These are phyloP conservation scores for Dinoponera quadriceps DNA, from an alignment of 1,140 invertebrate species.

Conservation along the genomic window DNA sequence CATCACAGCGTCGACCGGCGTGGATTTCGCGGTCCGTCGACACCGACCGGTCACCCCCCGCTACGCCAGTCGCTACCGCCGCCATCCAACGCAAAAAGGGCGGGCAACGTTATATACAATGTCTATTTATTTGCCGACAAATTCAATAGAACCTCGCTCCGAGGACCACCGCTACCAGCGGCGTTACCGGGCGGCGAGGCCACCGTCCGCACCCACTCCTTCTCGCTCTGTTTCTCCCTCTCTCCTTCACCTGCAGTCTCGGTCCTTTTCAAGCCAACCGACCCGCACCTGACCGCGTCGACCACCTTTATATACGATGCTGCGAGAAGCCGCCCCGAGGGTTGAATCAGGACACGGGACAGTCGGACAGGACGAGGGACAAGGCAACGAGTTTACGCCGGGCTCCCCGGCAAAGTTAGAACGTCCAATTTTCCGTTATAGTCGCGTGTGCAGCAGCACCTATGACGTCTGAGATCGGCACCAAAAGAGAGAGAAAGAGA, in stretches of 20 bases:
- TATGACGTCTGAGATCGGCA: not conserved
- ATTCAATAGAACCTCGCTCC: slow-evolving; percentile 52
- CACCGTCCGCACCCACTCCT: not conserved
- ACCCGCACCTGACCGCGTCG: not conserved
- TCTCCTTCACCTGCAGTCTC: not conserved
- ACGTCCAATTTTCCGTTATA: slow-evolving; percentile 37
- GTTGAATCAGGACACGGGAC: not conserved
- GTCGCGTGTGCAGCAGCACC: not conserved
- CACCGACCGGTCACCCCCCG: slow-evolving; percentile 18
- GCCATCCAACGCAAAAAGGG: slow-evolving; percentile 66
- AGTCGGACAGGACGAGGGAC: not conserved
- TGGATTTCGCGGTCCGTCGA: slow-evolving; percentile 57
- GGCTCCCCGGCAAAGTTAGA: not conserved
- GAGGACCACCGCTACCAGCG: slow-evolving; percentile 2
- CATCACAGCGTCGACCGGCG: slow-evolving; percentile 46
- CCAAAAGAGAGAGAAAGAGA: too few relatives aligned
- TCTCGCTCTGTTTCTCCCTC: not conserved
- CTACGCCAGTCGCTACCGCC: slow-evolving; percentile 16
- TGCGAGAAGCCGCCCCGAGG: not conserved
- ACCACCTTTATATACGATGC: slow-evolving; percentile 2
- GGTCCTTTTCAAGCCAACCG: not conserved
- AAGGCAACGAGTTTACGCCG: not conserved
- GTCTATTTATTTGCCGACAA: slow-evolving; percentile 72
- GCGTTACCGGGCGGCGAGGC: not conserved
- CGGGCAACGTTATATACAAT: slow-evolving; percentile 69